A percentile compares a stretch with the other conserved stretches of the same genome.
These are phyloP conservation scores for Galbula dea DNA, from an alignment of 2,113 vertebrate genomes.

Conservation along the genomic window DNA sequence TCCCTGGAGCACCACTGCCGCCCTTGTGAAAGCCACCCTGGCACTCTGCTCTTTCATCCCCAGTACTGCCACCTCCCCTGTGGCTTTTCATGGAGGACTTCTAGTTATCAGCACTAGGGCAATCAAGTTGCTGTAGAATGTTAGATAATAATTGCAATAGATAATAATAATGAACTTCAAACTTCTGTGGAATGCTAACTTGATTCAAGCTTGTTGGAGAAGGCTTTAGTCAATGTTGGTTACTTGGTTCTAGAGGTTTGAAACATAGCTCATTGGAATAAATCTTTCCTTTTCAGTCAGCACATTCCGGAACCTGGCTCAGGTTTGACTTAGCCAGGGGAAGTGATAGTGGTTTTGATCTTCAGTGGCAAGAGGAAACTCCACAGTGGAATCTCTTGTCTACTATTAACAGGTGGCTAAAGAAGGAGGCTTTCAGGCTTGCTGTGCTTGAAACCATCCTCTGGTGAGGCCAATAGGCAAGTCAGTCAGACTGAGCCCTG, in stretches of 20 bases:
- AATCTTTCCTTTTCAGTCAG: not conserved
- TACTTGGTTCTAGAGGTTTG: not conserved
- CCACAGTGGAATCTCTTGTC: not conserved
- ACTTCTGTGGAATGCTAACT: not conserved
- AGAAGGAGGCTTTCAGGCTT: not conserved
- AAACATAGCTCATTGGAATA: not conserved
- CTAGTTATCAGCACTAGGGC: not conserved
- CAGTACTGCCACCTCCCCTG: not conserved
- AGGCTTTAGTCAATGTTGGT: not conserved
- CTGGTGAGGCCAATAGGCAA: not conserved
- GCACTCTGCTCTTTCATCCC: not conserved
- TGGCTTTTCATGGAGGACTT: not conserved
- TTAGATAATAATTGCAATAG: not conserved
- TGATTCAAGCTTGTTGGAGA: not conserved
- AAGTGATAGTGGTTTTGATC: not conserved
- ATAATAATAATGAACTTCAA: not conserved
- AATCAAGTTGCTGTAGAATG: not conserved
- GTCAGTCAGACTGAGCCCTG: not conserved
- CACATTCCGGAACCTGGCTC: not conserved
- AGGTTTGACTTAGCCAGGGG: not conserved
- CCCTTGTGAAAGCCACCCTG: not conserved
- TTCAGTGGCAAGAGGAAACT: not conserved
- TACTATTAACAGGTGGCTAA: not conserved
- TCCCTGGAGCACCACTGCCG: not conserved
- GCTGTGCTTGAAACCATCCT: not conserved